Percentiles rank a stretch among this genome's conserved stretches.
These are phyloP conservation scores for Heliconius erato DNA, from an alignment of 2,888 invertebrate species.

Conservation along the genomic window DNA sequence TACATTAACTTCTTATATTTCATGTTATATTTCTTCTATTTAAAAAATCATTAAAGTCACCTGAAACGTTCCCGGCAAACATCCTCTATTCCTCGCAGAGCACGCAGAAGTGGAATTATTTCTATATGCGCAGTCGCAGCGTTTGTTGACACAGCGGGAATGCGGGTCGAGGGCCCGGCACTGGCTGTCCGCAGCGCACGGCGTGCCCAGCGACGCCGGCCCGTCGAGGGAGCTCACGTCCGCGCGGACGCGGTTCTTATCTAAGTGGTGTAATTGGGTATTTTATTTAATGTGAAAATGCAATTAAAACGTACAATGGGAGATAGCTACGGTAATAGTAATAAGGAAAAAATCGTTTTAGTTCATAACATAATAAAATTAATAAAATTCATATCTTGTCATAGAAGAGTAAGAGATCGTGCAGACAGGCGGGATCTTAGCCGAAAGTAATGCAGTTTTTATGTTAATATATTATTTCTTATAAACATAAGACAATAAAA, in stretches of 20 bases:
- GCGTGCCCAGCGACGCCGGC: conserved; percentile 90
- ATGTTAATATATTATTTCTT: neutral
- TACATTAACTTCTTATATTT: neutral
- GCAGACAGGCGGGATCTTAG: too few species aligned
- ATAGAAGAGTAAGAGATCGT: too few species aligned
- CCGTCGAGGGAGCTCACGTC: conserved; percentile 78
- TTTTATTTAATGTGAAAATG: too few species aligned
- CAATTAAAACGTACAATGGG: too few species aligned
- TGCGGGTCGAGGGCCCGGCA: conserved; percentile 92
- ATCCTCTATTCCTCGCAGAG: conserved; percentile 90
- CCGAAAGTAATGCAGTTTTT: too few species aligned
- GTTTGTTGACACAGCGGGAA: conserved; percentile 90
- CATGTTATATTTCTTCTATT: neutral
- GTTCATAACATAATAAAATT: too few species aligned
- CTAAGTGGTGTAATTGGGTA: conserved; percentile 59
- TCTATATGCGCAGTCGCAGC: conserved; percentile 90
- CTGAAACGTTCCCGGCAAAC: conserved; percentile 94
- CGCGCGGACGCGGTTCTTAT: conserved; percentile 76
- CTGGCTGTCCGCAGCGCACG: conserved; percentile 91
- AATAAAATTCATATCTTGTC: too few species aligned
- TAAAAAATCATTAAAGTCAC: conserved; percentile 67
- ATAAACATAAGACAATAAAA: neutral
- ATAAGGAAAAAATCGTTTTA: too few species aligned
- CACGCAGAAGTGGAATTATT: conserved; percentile 88
- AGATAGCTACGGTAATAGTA: too few species aligned